phyloP scores from a whole-genome alignment of 2,888 invertebrate species.

The Eledone cirrhosa region DNA sequence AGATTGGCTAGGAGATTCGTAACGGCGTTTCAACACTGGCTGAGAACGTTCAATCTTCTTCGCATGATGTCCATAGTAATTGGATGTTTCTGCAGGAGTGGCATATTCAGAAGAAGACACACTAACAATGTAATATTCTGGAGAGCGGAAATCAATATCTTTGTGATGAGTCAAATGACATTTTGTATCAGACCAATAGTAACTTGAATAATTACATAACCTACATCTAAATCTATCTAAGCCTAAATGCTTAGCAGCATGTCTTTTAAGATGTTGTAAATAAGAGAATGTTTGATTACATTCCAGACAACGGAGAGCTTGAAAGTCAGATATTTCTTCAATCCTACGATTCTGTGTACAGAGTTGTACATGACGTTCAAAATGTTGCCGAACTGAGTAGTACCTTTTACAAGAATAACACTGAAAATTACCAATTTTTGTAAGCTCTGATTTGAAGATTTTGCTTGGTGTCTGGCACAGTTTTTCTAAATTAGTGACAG shows the following conservation, averaged over 20 bases:
- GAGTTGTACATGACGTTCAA: conserved; percentile 19
- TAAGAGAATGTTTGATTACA: conserved; percentile 15
- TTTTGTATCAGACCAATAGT: conserved; percentile 24
- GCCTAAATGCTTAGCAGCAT: conserved; percentile 23
- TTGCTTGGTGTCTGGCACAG: background rate
- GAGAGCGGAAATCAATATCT: background rate
- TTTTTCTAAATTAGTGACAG: background rate
- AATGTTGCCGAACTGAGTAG: conserved; percentile 23
- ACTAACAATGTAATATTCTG: conserved; percentile 12
- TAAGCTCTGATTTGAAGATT: conserved; percentile 13
- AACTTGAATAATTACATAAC: conserved; percentile 14
- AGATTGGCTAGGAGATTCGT: background rate
- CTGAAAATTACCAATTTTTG: conserved; percentile 23
- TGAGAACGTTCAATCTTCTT: background rate
- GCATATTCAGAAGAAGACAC: background rate
- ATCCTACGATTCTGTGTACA: conserved; percentile 22
- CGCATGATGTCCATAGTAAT: background rate
- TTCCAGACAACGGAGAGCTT: conserved; percentile 5
- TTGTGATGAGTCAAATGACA: conserved; percentile 16
- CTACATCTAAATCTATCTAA: conserved; percentile 21
- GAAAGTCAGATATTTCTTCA: conserved; percentile 17
- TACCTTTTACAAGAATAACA: conserved; percentile 17
- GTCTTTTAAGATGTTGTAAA: conserved; percentile 13
- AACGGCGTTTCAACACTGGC: background rate
- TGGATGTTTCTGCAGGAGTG: background rate